These are phyloP conservation scores for Pteruthius melanotis DNA, from an alignment of 2,113 vertebrate genomes.

Conservation along the genomic window DNA sequence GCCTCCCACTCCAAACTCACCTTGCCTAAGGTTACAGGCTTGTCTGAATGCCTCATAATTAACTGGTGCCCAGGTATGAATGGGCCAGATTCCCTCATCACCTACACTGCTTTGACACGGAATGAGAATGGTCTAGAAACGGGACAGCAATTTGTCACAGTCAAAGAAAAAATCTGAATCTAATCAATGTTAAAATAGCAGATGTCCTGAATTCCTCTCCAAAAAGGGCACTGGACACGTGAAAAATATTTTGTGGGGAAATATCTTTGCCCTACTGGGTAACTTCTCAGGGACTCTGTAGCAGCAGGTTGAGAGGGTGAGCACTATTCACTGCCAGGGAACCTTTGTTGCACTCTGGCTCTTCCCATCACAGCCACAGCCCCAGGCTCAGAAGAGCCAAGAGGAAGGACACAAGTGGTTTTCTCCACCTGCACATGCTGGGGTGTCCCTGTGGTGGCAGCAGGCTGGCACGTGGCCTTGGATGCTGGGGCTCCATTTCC, in stretches of 20 bases:
- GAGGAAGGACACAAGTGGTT: fast-evolving
- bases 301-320: background rate
- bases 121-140: background rate
- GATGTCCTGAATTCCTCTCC: background rate
- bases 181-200: background rate
- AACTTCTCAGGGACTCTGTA: background rate
- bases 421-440: background rate
- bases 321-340: background rate
- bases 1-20: background rate
- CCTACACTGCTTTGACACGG: background rate
- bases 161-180: background rate
- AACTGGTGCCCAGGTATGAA: background rate
- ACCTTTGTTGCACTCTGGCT: background rate
- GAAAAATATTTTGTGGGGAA: background rate
- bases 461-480: background rate
- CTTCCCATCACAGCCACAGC: background rate
- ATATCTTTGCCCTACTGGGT: background rate
- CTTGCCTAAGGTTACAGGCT: background rate
- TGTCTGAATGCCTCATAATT: background rate
- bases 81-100: background rate
- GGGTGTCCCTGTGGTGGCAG: background rate
- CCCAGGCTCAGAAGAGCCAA: background rate
- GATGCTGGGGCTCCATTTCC: fast-evolving
- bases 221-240: background rate
- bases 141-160: background rate